These are phyloP conservation scores for Euphydryas editha DNA, from an alignment of 2,888 invertebrate genomes.

Conservation along the genomic window DNA sequence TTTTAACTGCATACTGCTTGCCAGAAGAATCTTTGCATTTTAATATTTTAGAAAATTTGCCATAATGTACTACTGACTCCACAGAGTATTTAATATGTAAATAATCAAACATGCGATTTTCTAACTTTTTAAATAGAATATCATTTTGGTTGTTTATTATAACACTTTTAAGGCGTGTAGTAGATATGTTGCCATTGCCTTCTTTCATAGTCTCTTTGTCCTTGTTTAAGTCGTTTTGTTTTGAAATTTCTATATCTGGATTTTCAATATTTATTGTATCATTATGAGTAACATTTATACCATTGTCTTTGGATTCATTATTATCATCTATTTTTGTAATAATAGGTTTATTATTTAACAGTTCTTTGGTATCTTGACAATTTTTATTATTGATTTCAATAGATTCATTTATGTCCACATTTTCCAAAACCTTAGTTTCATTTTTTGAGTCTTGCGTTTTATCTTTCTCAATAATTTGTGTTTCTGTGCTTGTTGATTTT, in stretches of 20 bases:
- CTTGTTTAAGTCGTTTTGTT: not conserved
- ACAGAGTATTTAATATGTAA: conserved; percentile 46
- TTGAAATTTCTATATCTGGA: not conserved
- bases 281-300: not conserved
- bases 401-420: not conserved
- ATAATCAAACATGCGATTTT: conserved; percentile 42
- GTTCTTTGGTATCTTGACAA: not conserved
- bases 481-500: not conserved
- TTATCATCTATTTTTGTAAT: not conserved
- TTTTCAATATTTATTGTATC: not conserved
- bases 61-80: conserved; percentile 47
- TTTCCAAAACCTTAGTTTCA: not conserved
- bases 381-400: not conserved
- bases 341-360: not conserved
- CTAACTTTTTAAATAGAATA: conserved; percentile 32
- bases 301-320: not conserved
- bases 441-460: not conserved
- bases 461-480: not conserved
- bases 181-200: not conserved
- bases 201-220: not conserved
- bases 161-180: not conserved
- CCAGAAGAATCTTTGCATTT: conserved; percentile 48
- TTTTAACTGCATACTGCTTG: conserved; percentile 53
- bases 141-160: conserved; percentile 7
- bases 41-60: conserved; percentile 57